Evolutionary conservation across 1,140 invertebrate species (phyloP).

Genomic region (Notospermus geniculatus): DNA sequence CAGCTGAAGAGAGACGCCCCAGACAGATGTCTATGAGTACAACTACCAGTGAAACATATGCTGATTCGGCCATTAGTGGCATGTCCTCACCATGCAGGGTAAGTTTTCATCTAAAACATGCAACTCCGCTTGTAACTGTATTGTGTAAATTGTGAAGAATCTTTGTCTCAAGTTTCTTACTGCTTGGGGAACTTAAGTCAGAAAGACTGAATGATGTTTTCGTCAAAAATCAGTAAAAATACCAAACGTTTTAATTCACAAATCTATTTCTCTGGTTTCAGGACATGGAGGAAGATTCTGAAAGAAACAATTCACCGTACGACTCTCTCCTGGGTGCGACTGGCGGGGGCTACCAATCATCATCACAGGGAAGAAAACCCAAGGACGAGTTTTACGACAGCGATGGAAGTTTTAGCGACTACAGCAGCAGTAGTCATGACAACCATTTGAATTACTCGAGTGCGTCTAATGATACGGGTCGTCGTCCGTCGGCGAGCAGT

Average conservation of each 20-base stretch:
- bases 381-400: conserved; percentile 28
- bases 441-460: conserved; percentile 34
- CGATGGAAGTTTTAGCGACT: conserved; percentile 22
- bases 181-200: too few relatives aligned
- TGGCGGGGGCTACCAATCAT: conserved; percentile 40
- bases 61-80: too few relatives aligned
- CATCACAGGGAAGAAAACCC: conserved; percentile 25
- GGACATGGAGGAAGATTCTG: too few relatives aligned
- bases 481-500: conserved; percentile 18
- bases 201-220: too few relatives aligned
- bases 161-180: too few relatives aligned
- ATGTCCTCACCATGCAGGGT: too few relatives aligned
- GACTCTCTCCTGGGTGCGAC: conserved; percentile 45
- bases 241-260: too few relatives aligned
- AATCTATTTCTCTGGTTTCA: too few relatives aligned
- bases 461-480: conserved; percentile 41
- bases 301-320: conserved; percentile 26
- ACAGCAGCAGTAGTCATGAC: conserved; percentile 25
- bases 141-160: too few relatives aligned
- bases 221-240: too few relatives aligned
- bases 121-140: too few relatives aligned
- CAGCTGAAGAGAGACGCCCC: neutral
- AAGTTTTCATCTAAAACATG: too few relatives aligned
- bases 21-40: neutral
- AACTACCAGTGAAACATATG: neutral